Percentiles rank a stretch among this genome's conserved stretches.
These are phyloP conservation scores for Agriopis marginaria DNA, from an alignment of 2,888 invertebrate genomes.

Conservation along the genomic window DNA sequence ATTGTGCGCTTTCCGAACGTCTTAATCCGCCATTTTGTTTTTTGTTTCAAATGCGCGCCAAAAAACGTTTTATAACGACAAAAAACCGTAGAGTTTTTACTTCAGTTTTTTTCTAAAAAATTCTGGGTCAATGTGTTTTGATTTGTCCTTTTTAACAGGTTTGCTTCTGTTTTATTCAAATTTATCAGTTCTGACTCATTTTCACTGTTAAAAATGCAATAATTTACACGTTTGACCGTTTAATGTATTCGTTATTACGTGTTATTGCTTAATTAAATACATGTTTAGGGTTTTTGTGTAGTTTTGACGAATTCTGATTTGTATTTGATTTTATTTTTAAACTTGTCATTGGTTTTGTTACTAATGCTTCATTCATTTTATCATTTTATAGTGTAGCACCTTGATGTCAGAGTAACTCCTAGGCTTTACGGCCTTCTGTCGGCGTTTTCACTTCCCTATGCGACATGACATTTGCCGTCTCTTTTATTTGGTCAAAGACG, in stretches of 20 bases:
- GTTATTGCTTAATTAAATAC: constrained; percentile 47
- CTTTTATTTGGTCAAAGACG: too few relatives aligned
- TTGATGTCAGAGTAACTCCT: too few relatives aligned
- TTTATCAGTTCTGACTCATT: constrained; percentile 52
- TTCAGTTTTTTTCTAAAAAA: constrained; percentile 54
- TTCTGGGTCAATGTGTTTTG: constrained; percentile 75
- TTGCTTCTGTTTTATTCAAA: constrained; percentile 62
- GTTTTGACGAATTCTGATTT: constrained; percentile 37
- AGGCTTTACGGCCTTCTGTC: too few relatives aligned
- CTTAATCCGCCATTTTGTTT: constrained; percentile 68
- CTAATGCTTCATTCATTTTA: background rate
- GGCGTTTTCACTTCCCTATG: too few relatives aligned
- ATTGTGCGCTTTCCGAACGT: constrained; percentile 56
- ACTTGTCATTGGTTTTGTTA: constrained; percentile 8
- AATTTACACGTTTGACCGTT: constrained; percentile 49
- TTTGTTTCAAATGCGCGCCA: constrained; percentile 62
- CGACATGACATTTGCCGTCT: too few relatives aligned
- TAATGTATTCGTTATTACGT: constrained; percentile 55
- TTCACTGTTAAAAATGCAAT: constrained; percentile 44
- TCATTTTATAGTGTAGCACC: background rate
- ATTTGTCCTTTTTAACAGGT: constrained; percentile 67
- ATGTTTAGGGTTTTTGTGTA: constrained; percentile 52
- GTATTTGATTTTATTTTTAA: constrained; percentile 28
- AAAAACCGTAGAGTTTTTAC: constrained; percentile 48
- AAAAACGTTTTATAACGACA: constrained; percentile 61